Evolutionary conservation across 64 coral and sea anemone genomes (phyloP).

Genomic region (Dendrophyllia cribrosa): DNA sequence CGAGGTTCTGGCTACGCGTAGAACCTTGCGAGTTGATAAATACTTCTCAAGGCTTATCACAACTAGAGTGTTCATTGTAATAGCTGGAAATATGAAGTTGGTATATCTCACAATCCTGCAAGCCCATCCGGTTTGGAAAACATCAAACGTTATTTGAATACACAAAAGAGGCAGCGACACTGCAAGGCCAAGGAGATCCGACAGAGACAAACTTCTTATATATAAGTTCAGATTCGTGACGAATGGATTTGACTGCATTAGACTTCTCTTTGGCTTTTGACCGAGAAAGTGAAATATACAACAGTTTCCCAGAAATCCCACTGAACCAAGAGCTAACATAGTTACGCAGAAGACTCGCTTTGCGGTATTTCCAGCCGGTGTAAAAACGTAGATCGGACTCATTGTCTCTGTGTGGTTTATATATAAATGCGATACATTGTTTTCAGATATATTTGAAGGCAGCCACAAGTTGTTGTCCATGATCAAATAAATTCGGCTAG

Average conservation of each 20-base stretch:
- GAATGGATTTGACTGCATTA: background rate
- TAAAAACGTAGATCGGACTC: background rate
- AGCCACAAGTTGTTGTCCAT: background rate
- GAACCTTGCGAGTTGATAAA: conserved; percentile 2
- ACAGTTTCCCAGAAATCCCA: conserved; percentile 16
- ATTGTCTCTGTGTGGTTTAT: no score
- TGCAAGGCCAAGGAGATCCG: conserved; percentile 1
- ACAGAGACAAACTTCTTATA: conserved; percentile 23
- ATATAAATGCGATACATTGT: background rate
- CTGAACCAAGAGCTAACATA: background rate
- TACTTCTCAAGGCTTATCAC: conserved; percentile 50
- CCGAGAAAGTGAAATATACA: conserved; percentile 25
- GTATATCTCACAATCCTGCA: conserved; percentile 33
- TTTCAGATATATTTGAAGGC: background rate
- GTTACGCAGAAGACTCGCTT: background rate
- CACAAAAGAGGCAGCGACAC: background rate
- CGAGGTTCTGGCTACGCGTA: background rate
- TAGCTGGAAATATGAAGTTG: conserved; percentile 32
- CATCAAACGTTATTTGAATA: conserved; percentile 8
- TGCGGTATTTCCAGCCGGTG: background rate
- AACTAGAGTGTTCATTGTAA: conserved; percentile 29
- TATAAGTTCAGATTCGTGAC: conserved; percentile 22
- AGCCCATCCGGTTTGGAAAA: conserved; percentile 29
- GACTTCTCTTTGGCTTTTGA: background rate
- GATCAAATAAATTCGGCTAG: background rate